Percentiles rank a stretch among this genome's conserved stretches.
Conservation (phyloP, 2,113 vertebrate genomes). For the Genyomyrus donnyi region DNA sequence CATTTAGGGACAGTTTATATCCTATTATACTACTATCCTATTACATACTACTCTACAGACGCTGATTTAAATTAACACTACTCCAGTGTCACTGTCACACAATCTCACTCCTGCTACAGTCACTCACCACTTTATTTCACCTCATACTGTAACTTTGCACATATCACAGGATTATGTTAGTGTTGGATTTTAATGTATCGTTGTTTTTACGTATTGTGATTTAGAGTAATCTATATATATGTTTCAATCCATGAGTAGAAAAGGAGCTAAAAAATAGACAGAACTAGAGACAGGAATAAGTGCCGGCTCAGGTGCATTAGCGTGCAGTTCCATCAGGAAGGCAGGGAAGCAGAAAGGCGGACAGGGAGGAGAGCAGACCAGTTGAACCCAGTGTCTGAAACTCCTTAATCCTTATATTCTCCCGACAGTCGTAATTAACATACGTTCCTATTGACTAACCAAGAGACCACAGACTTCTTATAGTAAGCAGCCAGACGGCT, state of each 20-base stretch:
- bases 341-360: not conserved
- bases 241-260: not conserved
- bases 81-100: not conserved
- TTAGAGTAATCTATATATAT: not conserved
- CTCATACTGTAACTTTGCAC: not conserved
- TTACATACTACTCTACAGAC: not conserved
- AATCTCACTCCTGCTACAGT: not conserved
- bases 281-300: not conserved
- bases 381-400: not conserved
- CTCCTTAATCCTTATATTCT: not conserved
- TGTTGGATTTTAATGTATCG: not conserved
- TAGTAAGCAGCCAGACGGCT: not conserved
- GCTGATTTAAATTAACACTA: not conserved
- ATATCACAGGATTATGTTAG: not conserved
- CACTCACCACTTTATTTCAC: not conserved
- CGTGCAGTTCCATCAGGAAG: not conserved
- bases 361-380: not conserved
- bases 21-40: not conserved
- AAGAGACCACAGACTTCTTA: not conserved
- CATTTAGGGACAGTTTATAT: not conserved
- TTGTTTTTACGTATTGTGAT: not conserved
- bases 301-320: not conserved
- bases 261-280: not conserved
- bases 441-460: not conserved
- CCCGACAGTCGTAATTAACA: not conserved